Evolutionary conservation across 2,888 invertebrate species (phyloP).

Genomic region (Sipha maydis): DNA sequence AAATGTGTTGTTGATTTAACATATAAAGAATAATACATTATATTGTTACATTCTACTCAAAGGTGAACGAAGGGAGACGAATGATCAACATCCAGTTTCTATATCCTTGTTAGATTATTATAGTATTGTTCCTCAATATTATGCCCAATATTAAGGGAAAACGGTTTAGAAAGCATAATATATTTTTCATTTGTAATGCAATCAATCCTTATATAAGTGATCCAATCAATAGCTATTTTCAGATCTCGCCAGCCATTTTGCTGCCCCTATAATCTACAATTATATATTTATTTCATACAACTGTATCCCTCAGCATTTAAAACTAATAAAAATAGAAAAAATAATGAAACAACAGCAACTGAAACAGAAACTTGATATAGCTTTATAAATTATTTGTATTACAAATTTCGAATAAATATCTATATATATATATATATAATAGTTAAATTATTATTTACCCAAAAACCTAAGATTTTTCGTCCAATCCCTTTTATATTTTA

Average conservation of each 20-base stretch:
- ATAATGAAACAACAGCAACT: too few species aligned
- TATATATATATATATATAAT: too few species aligned
- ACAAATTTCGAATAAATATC: too few species aligned
- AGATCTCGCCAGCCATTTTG: not conserved
- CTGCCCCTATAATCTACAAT: not conserved
- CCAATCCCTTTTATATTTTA: too few species aligned
- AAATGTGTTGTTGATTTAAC: not conserved
- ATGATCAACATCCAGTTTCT: not conserved
- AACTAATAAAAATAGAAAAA: too few species aligned
- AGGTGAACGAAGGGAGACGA: not conserved
- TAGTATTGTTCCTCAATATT: not conserved
- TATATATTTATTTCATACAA: not conserved
- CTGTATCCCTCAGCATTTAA: too few species aligned
- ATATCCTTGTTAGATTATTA: not conserved
- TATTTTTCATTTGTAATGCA: conserved; percentile 14
- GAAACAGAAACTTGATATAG: too few species aligned
- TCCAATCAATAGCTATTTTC: not conserved
- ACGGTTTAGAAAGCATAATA: not conserved
- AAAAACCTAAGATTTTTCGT: too few species aligned
- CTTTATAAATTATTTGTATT: too few species aligned
- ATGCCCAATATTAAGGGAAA: not conserved
- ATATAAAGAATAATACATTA: not conserved
- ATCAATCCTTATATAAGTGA: not conserved
- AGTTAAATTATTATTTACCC: too few species aligned
- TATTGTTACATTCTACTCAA: not conserved